phyloP scores from a whole-genome alignment of 2,888 invertebrate genomes.

The Apomyelois bistriatella region DNA sequence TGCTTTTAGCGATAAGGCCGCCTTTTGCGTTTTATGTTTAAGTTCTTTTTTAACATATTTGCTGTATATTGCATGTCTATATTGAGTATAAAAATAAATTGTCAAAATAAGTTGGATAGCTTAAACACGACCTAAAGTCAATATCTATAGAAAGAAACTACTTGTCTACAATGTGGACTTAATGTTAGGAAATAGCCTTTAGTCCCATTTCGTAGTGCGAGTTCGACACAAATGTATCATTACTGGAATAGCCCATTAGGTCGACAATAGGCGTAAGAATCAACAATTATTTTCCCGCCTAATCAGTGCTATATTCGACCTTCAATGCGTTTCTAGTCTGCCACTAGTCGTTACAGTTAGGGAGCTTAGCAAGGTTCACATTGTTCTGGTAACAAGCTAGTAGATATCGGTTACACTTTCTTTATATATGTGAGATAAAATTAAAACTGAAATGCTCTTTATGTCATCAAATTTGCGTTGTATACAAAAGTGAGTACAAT shows the following conservation, averaged over 20 bases:
- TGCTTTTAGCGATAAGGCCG: no score
- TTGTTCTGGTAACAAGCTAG: neutral
- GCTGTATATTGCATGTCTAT: no score
- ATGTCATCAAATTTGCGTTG: no score
- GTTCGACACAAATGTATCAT: slow-evolving; percentile 2
- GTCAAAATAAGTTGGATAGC: no score
- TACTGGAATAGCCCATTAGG: slow-evolving; percentile 2
- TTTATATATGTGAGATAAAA: neutral
- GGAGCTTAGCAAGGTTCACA: neutral
- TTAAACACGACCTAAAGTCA: neutral
- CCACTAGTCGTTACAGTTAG: slow-evolving; percentile 2
- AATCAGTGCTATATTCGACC: slow-evolving; percentile 6
- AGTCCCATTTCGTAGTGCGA: no score
- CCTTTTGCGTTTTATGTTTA: no score
- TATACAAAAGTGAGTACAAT: no score
- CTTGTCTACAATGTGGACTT: neutral
- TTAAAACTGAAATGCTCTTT: no score
- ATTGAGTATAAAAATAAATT: no score
- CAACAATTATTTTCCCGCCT: slow-evolving; percentile 13
- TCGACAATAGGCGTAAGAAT: slow-evolving; percentile 8
- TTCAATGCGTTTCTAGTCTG: slow-evolving; percentile 9
- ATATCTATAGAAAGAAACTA: no score
- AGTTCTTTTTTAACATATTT: no score
- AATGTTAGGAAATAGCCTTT: slow-evolving; percentile 1
- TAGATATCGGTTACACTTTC: neutral